Conservation (phyloP, 2,888 invertebrate genomes). For the Hirtodrosophila confusa region DNA sequence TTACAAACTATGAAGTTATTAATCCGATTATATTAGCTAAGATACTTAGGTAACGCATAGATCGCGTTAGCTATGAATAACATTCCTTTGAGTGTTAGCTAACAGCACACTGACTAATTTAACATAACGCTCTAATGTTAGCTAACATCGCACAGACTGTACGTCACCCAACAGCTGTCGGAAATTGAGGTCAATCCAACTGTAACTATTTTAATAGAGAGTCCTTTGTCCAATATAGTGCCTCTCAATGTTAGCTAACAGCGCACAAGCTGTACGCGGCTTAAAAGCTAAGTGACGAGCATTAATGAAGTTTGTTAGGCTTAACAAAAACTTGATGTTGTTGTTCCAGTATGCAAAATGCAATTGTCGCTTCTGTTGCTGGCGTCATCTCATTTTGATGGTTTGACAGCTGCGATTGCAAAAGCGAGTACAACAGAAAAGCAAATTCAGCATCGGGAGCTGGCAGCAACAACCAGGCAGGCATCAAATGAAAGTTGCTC, state of each 20-base stretch:
- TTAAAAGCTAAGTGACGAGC: slow-evolving; percentile 18
- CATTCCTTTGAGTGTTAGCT: neutral
- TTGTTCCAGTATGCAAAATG: slow-evolving; percentile 29
- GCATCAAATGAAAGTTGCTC: slow-evolving; percentile 41
- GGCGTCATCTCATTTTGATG: slow-evolving; percentile 71
- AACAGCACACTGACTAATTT: slow-evolving; percentile 7
- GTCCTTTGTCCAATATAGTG: too few relatives aligned
- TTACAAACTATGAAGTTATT: too few relatives aligned
- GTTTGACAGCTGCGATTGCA: slow-evolving; percentile 60
- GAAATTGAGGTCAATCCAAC: neutral
- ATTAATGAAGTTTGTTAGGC: slow-evolving; percentile 50
- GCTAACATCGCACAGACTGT: neutral
- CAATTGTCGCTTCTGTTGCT: slow-evolving; percentile 59
- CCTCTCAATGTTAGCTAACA: slow-evolving; percentile 20
- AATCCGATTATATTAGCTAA: too few relatives aligned
- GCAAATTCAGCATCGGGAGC: slow-evolving; percentile 51
- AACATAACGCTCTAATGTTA: neutral
- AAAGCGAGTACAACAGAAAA: slow-evolving; percentile 43
- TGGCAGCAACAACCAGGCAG: slow-evolving; percentile 14
- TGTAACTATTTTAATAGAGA: neutral
- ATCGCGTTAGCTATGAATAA: too few relatives aligned
- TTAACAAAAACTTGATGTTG: slow-evolving; percentile 27
- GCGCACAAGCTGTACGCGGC: slow-evolving; percentile 10
- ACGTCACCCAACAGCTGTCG: neutral
- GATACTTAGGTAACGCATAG: too few relatives aligned